Evolutionary conservation across 2,113 vertebrate genomes (phyloP).

Genomic region (Sardina pilchardus): DNA sequence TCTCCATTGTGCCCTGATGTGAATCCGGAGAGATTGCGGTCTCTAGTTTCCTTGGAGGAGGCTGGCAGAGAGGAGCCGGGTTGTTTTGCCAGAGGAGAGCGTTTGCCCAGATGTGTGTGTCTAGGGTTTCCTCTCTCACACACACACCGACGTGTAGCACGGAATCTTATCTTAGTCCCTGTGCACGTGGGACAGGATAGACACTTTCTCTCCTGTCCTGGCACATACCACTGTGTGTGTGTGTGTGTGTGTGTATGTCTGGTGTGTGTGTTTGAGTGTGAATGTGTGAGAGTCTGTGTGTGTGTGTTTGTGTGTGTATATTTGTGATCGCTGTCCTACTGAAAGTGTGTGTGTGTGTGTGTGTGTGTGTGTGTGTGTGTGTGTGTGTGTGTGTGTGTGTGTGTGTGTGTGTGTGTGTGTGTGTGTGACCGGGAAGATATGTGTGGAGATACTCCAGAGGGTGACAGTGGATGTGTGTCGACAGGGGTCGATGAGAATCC

Average conservation of each 20-base stretch:
- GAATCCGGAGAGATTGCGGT: too few relatives aligned
- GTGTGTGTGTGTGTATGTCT: background rate
- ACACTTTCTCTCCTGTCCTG: too few relatives aligned
- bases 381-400: background rate
- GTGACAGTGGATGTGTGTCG: constrained; percentile 29
- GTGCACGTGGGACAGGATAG: constrained; percentile 17
- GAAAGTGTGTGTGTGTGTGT: background rate
- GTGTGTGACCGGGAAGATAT: background rate
- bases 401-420: background rate
- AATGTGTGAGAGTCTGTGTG: background rate
- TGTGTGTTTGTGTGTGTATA: background rate
- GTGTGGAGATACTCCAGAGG: constrained; percentile 26
- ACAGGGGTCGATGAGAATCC: constrained; percentile 45
- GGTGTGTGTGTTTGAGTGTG: background rate
- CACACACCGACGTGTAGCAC: constrained; percentile 32
- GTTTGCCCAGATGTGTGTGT: too few relatives aligned
- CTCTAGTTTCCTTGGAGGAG: too few relatives aligned
- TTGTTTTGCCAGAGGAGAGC: too few relatives aligned
- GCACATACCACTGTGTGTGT: background rate
- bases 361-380: too few relatives aligned
- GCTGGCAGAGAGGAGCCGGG: too few relatives aligned
- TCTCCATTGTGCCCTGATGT: too few relatives aligned
- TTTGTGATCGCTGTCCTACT: too few relatives aligned
- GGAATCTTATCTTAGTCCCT: constrained; percentile 19
- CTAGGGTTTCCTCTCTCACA: background rate